These are phyloP conservation scores for Ophiodon elongatus DNA, from an alignment of 2,113 vertebrate species.

Conservation along the genomic window DNA sequence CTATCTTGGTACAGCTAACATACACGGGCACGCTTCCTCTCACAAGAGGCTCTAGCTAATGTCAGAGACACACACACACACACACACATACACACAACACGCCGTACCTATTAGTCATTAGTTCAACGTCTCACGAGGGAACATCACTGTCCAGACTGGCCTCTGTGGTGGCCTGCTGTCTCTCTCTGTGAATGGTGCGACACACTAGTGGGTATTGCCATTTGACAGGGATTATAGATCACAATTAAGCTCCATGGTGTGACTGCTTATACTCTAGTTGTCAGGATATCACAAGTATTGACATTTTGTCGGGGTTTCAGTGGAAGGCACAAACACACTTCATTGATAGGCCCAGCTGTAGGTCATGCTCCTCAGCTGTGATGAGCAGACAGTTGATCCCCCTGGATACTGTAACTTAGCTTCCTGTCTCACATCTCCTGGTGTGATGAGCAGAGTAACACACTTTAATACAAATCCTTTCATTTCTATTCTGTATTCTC, in stretches of 20 bases:
- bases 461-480: conserved; percentile 20
- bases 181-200: conserved; percentile 20
- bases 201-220: conserved; percentile 10
- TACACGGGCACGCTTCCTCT: conserved; percentile 26
- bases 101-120: conserved; percentile 41
- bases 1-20: conserved; percentile 34
- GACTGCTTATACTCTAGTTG: conserved; percentile 26
- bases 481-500: conserved; percentile 14
- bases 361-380: conserved; percentile 37
- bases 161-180: conserved; percentile 23
- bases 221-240: conserved; percentile 57
- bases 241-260: conserved; percentile 49
- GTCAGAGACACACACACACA: conserved; percentile 12
- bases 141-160: conserved; percentile 37
- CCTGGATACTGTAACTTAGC: conserved; percentile 13
- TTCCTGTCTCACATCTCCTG: conserved; percentile 21
- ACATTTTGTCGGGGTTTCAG: conserved; percentile 19
- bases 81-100: not conserved
- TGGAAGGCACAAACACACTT: conserved; percentile 1
- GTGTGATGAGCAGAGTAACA: conserved; percentile 1
- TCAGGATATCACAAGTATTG: conserved; percentile 51
- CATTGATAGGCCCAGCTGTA: conserved; percentile 26
- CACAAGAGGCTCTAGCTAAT: conserved; percentile 26
- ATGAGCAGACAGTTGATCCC: conserved; percentile 43
- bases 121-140: conserved; percentile 15